These are phyloP conservation scores for Eupithecia centaureata DNA, from an alignment of 2,888 invertebrate species.

Conservation along the genomic window DNA sequence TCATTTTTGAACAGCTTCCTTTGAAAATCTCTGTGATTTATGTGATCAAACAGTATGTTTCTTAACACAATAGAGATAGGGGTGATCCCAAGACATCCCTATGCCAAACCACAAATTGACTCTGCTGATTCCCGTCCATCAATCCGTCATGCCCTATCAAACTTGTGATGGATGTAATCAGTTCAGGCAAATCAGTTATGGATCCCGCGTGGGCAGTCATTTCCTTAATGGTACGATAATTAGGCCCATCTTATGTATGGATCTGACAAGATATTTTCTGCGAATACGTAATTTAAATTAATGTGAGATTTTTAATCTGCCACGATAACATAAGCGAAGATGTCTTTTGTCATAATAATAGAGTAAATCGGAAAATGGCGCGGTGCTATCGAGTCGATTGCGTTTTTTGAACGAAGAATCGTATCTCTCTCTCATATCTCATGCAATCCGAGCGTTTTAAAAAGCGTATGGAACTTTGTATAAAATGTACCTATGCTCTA, in stretches of 20 bases:
- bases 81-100: not conserved
- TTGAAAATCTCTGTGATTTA: not conserved
- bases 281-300: conserved; percentile 20
- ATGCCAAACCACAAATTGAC: conserved; percentile 23
- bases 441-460: not conserved
- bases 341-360: not conserved
- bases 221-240: conserved; percentile 31
- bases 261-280: conserved; percentile 30
- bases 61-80: not conserved
- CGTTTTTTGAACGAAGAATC: not conserved
- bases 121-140: conserved; percentile 33
- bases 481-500: not conserved
- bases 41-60: not conserved
- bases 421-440: too few relatives aligned
- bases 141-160: conserved; percentile 41
- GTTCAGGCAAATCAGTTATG: conserved; percentile 41
- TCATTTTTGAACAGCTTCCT: not conserved
- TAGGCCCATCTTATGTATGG: conserved; percentile 26
- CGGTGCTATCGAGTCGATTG: not conserved
- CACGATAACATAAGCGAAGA: not conserved
- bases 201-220: conserved; percentile 33
- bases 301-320: not conserved
- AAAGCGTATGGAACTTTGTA: not conserved
- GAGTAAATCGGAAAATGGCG: not conserved
- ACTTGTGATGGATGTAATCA: conserved; percentile 41